Percentiles rank a stretch among this genome's conserved stretches.
Conservation (phyloP, 2,113 vertebrate species). For the Malaclemys terrapin region DNA sequence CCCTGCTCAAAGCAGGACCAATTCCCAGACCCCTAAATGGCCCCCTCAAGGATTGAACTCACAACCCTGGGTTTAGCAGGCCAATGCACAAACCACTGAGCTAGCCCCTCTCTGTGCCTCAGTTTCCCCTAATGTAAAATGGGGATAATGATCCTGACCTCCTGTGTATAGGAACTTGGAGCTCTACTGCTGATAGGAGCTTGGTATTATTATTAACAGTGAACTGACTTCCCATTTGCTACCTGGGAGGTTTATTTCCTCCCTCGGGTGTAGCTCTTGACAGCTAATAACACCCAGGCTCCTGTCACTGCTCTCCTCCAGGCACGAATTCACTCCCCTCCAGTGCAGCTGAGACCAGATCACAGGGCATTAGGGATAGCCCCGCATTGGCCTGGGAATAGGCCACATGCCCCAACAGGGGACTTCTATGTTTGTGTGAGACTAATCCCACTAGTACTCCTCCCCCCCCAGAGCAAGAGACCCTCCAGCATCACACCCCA, state of each 20-base stretch:
- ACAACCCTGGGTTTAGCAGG: too few species aligned
- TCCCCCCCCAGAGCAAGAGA: rapidly evolving
- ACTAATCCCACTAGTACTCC: background rate
- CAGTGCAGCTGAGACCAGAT: background rate
- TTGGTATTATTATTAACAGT: too few species aligned
- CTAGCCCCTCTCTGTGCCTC: too few species aligned
- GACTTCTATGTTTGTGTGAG: background rate
- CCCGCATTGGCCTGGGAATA: background rate
- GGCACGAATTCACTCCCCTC: background rate
- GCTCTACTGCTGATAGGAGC: too few species aligned
- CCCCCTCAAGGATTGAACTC: too few species aligned
- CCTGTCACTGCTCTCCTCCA: background rate
- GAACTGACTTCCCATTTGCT: background rate
- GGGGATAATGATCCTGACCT: background rate
- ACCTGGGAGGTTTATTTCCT: background rate
- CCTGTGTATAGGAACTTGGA: background rate
- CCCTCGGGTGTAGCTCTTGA: background rate
- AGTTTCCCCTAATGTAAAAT: background rate
- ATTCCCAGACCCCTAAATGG: too few species aligned
- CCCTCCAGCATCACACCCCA: background rate
- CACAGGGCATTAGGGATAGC: background rate
- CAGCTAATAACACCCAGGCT: background rate
- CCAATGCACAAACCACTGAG: too few species aligned
- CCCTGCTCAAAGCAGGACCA: too few species aligned
- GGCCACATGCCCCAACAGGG: background rate